Evolutionary conservation across 2,113 vertebrate genomes (phyloP), one percentile per base, ranked within the genome.

Genomic region (Brachionichthys hirsutus): DNA sequence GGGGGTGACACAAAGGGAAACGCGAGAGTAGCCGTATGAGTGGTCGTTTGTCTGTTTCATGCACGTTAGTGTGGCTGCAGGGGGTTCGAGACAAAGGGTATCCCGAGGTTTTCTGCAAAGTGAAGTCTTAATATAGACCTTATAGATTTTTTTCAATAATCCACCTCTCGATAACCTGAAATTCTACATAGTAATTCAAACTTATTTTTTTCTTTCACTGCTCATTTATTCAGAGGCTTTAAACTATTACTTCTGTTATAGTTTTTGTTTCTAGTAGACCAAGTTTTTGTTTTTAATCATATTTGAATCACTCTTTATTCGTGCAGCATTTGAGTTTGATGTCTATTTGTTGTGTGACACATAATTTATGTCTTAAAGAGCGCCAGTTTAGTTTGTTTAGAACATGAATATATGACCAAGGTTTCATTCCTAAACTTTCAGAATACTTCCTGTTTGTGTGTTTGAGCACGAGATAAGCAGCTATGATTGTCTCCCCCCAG

Each of bases 291-390:
- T 44, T 30, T 0, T 52, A 54, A 13, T 54, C 6, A 12, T 44
- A 35, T 36, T 51, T 43, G 35, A 6, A 11, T 62, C 15, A 16
- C 45, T 14, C 47, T 73, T 56, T 15, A 56, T 57, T 74, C 72
- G 60, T 18, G 50, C n/a, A 52, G 43, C 15, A 18, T 70, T 71
- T 41, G n/a, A 35, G 45, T 62, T 57, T 76, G 42, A 64, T 52
- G 38, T 65, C 10, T 82, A 73, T 81, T 77, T 72, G 72, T 81
- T 69, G 40, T 83, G 78, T 58, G 14, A 66, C 44, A 20, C 69
- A 54, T 67, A 61, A 61, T 50, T 50, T 61, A 47, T 51, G 44
- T 63, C 24, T 56, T 38, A 42, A 18, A 54, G 49, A 81, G 48
- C 65, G 20, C 9, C 14, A 1, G n/a, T 24, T 14, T 61, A 54